Conservation (phyloP, 2,888 invertebrate genomes). For the Chouioia cunea region DNA sequence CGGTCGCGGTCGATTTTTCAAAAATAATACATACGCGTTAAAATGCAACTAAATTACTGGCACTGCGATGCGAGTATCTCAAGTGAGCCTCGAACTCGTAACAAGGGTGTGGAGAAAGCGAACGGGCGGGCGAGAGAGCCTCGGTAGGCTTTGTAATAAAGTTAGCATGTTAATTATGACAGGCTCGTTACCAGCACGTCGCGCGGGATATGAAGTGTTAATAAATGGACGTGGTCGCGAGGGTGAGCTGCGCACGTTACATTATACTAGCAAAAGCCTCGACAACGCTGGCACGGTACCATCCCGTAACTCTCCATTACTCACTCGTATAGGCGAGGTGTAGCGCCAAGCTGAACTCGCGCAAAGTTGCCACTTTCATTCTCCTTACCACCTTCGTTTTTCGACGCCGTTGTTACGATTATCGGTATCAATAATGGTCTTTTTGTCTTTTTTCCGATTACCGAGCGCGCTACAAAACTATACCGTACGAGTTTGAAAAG, state of each 20-base stretch:
- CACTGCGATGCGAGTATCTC: not conserved
- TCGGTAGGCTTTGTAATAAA: slow-evolving; percentile 64
- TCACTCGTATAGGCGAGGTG: slow-evolving; percentile 33
- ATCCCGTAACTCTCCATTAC: slow-evolving; percentile 59
- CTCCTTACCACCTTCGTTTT: slow-evolving; percentile 20
- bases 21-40: too few relatives aligned
- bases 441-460: too few relatives aligned
- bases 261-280: not conserved
- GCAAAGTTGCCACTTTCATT: slow-evolving; percentile 32
- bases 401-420: slow-evolving; percentile 5
- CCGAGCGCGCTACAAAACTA: too few relatives aligned
- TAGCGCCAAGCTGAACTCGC: slow-evolving; percentile 35
- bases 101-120: not conserved
- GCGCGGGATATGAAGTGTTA: slow-evolving; percentile 67
- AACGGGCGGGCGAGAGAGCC: slow-evolving; percentile 48
- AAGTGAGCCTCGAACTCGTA: too few relatives aligned
- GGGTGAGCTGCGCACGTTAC: slow-evolving; percentile 56
- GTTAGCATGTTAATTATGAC: slow-evolving; percentile 68
- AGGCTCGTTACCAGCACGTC: slow-evolving; percentile 68
- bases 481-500: too few relatives aligned
- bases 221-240: slow-evolving; percentile 66
- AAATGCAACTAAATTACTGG: slow-evolving; percentile 12
- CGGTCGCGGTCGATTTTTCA: not conserved
- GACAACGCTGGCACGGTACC: slow-evolving; percentile 62
- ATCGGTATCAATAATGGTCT: slow-evolving; percentile 1